A percentile compares a stretch with the other conserved stretches of the same genome.
These are phyloP conservation scores for Lordiphosa clarofinis DNA, from an alignment of 1,140 invertebrate species.

Conservation along the genomic window DNA sequence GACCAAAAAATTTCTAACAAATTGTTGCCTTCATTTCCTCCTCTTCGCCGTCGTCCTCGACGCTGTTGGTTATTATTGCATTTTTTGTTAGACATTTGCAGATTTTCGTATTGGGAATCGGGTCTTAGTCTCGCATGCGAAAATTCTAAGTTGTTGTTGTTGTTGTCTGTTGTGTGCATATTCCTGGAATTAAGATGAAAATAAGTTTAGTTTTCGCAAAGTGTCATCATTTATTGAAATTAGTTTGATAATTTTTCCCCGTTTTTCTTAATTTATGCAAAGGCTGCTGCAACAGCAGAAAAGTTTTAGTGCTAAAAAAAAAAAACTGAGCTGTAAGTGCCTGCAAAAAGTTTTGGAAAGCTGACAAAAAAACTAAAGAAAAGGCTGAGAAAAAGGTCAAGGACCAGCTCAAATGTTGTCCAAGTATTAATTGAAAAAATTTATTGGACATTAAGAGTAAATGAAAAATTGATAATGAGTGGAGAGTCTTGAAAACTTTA, in stretches of 20 bases:
- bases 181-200: constrained; percentile 31
- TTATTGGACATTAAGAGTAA: constrained; percentile 3
- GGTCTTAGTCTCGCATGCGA: constrained; percentile 28
- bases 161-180: constrained; percentile 45
- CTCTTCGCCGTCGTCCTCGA: constrained; percentile 40
- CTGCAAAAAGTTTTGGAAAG: constrained; percentile 23
- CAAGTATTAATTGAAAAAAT: constrained; percentile 38
- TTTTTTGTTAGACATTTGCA: constrained; percentile 57
- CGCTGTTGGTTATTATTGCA: constrained; percentile 63
- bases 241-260: constrained; percentile 5
- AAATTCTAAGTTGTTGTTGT: constrained; percentile 23
- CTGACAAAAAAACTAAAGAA: constrained; percentile 11
- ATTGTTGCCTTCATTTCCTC: constrained; percentile 7
- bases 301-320: constrained; percentile 44
- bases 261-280: constrained; percentile 61
- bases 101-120: constrained; percentile 36
- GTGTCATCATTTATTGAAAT: constrained; percentile 3
- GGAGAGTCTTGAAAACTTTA: background rate
- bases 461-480: constrained; percentile 1
- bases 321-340: constrained; percentile 14
- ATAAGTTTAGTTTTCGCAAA: background rate
- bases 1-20: constrained; percentile 34
- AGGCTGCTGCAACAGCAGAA: constrained; percentile 24
- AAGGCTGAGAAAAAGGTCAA: constrained; percentile 9
- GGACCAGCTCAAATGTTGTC: constrained; percentile 22